A percentile compares a stretch with the other conserved stretches of the same genome.
phyloP scores from a whole-genome alignment of 2,888 invertebrate species.

The Cephalotes varians region DNA sequence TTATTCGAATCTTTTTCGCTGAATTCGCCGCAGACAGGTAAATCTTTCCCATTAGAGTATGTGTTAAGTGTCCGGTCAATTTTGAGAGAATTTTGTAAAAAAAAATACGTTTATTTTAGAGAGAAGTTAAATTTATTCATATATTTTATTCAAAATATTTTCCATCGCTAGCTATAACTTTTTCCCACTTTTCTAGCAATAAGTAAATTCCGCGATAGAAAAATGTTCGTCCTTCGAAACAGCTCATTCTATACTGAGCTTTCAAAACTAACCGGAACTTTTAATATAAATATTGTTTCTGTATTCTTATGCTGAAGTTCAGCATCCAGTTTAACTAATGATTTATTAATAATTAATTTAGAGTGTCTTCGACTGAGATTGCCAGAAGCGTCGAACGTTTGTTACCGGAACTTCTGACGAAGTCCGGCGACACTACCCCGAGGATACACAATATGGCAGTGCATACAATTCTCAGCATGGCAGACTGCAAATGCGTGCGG shows the following conservation, averaged over 20 bases:
- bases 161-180: no score
- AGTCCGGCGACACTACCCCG: slow-evolving; percentile 95
- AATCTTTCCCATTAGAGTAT: not conserved
- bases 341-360: slow-evolving; percentile 78
- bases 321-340: slow-evolving; percentile 5
- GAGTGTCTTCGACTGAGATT: slow-evolving; percentile 94
- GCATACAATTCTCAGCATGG: slow-evolving; percentile 94
- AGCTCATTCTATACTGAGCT: no score
- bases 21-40: slow-evolving; percentile 94
- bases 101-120: no score
- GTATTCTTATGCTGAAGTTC: not conserved
- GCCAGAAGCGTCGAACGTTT: slow-evolving; percentile 93
- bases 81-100: no score
- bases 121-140: no score
- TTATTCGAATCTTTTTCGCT: slow-evolving; percentile 92
- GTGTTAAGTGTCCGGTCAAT: no score
- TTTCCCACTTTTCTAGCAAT: no score
- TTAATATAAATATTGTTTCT: not conserved
- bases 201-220: no score
- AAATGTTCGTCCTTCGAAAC: no score
- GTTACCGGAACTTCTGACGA: slow-evolving; percentile 93
- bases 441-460: slow-evolving; percentile 95
- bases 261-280: no score
- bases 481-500: slow-evolving; percentile 93
- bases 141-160: no score